These are phyloP conservation scores for Channa maculata DNA, from an alignment of 2,113 vertebrate genomes.

Conservation along the genomic window DNA sequence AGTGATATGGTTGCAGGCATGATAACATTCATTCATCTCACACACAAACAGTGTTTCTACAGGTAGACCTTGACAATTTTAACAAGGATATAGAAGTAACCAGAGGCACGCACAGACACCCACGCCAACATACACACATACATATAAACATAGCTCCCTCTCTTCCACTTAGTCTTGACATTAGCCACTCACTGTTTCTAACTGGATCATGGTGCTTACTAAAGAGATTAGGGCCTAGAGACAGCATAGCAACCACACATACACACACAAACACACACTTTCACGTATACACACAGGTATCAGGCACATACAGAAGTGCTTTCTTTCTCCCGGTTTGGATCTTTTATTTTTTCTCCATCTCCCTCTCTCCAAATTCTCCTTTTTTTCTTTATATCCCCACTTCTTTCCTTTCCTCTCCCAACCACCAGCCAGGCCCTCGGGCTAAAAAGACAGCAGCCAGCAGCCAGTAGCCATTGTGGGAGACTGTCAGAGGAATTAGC, in stretches of 20 bases:
- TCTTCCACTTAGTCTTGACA: constrained; percentile 92
- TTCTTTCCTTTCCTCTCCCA: background rate
- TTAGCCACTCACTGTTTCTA: constrained; percentile 89
- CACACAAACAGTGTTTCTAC: constrained; percentile 33
- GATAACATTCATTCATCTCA: constrained; percentile 34
- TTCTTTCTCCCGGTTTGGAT: constrained; percentile 24
- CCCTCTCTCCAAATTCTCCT: constrained; percentile 16
- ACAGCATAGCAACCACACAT: constrained; percentile 73
- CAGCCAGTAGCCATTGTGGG: constrained; percentile 63
- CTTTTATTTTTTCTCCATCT: constrained; percentile 44
- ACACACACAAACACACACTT: constrained; percentile 30
- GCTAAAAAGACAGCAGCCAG: constrained; percentile 68
- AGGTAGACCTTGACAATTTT: constrained; percentile 29
- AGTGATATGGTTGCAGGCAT: constrained; percentile 19
- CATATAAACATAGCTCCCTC: constrained; percentile 53
- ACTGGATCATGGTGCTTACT: constrained; percentile 93
- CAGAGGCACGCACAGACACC: constrained; percentile 4
- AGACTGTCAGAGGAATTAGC: constrained; percentile 72
- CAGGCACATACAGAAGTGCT: constrained; percentile 25
- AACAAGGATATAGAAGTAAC: constrained; percentile 29
- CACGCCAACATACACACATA: constrained; percentile 18
- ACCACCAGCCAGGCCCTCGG: constrained; percentile 55
- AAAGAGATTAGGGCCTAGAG: constrained; percentile 92
- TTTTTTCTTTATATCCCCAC: constrained; percentile 4
- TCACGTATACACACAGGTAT: constrained; percentile 11